Evolutionary conservation across 2,797 vertebrate species (phyloP).

Genomic region (Phalloptychus januarius): DNA sequence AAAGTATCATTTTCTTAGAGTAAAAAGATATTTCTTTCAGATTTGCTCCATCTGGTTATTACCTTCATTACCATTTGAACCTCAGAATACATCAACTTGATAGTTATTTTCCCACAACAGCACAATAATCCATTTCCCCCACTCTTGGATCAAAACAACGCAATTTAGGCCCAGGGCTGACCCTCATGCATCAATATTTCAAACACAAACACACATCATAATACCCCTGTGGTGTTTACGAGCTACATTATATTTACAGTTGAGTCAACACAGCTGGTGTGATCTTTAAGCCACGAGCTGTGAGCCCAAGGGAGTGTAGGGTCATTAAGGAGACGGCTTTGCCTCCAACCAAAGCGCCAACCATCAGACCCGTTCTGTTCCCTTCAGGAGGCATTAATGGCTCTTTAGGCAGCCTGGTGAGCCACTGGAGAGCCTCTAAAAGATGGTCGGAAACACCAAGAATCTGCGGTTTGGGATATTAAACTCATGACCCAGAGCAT

Average conservation of each 20-base stretch:
- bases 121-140: conserved; percentile 24
- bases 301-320: conserved; percentile 41
- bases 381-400: conserved; percentile 57
- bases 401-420: conserved; percentile 43
- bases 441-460: conserved; percentile 40
- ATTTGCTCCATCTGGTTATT: conserved; percentile 62
- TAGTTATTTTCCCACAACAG: conserved; percentile 36
- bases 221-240: conserved; percentile 46
- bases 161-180: conserved; percentile 36
- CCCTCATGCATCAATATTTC: conserved; percentile 41
- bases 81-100: conserved; percentile 41
- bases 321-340: conserved; percentile 58
- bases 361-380: conserved; percentile 53
- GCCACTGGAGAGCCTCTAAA: conserved; percentile 37
- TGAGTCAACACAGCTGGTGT: conserved; percentile 54
- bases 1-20: conserved; percentile 14
- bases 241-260: conserved; percentile 66
- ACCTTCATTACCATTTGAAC: conserved; percentile 49
- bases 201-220: conserved; percentile 22
- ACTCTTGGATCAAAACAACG: conserved; percentile 45
- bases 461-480: conserved; percentile 52
- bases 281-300: conserved; percentile 60
- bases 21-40: conserved; percentile 16
- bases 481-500: conserved; percentile 52
- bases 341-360: conserved; percentile 55